Base-by-base conservation (phyloP, 2,888 invertebrate species). In the Malthinus flaveolus region DNA sequence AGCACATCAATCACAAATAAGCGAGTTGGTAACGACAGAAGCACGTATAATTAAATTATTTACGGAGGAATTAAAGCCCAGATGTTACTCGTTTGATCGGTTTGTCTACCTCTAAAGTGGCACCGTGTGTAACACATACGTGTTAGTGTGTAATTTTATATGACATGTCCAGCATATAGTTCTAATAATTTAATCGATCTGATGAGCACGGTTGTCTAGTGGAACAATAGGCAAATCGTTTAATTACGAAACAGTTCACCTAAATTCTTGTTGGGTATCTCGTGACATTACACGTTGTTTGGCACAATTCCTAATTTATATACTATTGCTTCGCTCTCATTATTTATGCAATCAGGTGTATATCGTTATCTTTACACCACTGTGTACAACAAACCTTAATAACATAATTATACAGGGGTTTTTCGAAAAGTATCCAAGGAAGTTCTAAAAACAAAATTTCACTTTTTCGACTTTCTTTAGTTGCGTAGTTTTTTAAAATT, bases 151-250 rank as follows among this genome's bases (percentile, higher is more conserved):
- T 69, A 70, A 70, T 70, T 70, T 68, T 70, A 67, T 71, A 65
- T 67, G 62, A 64, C 66, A 65, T 68, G 66, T 64, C 63, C 66
- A 64, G 61, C 67, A 62, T 62, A 56, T 61, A 49, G 57, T 66
- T 66, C 67, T 66, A 68, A 71, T 68, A 70, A 71, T 70, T 70
- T 71, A 71, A 71, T 71, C 71, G 71, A 71, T 70, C 70, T 71
- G 71, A 71, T 71, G 71, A 71, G 70, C 71, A 70, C 62, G 71
- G 66, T 64, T 70, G 69, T 71, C 70, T 68, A 70, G 70, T 69
- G 70, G 69, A 71, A 69, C 70, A 69, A 64, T 69, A 70, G 70
- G 70, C 71, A 71, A 71, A 71, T 71, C 70, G 71, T 71, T 71
- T 70, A 71, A 71, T 71, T 71, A 71, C 67, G 64, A 67, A 68